Percentiles rank a stretch among this genome's conserved stretches.
Conservation (phyloP, 2,113 vertebrate species). For the Microtus richardsoni region DNA sequence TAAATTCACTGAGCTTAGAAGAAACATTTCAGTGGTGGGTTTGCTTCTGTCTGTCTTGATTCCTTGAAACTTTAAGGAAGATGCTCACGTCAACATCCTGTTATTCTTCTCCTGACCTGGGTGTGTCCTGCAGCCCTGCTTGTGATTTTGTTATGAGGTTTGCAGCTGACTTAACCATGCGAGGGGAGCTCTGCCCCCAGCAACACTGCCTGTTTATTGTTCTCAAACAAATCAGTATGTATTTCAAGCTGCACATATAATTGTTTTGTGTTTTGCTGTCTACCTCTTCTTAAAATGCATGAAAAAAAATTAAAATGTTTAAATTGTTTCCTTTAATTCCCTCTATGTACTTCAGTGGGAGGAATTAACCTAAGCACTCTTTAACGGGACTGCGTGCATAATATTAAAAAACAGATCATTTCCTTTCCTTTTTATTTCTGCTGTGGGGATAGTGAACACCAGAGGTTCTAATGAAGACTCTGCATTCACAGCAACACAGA, state of each 20-base stretch:
- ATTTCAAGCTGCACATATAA: constrained; percentile 78
- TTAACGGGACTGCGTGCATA: constrained; percentile 61
- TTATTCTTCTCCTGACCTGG: not conserved
- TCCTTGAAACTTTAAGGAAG: not conserved
- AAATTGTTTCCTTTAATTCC: constrained; percentile 77
- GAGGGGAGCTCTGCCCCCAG: not conserved
- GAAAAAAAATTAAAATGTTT: constrained; percentile 76
- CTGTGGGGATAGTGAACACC: constrained; percentile 77
- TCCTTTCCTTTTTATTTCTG: constrained; percentile 81
- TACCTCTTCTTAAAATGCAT: constrained; percentile 64
- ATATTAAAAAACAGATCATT: constrained; percentile 82
- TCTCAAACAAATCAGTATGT: constrained; percentile 47
- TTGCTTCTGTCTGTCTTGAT: not conserved
- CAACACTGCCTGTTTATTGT: constrained; percentile 19
- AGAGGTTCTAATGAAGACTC: constrained; percentile 77
- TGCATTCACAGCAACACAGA: constrained; percentile 65
- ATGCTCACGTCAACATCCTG: not conserved
- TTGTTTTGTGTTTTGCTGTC: constrained; percentile 79
- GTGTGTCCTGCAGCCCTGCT: not conserved
- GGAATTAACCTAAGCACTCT: constrained; percentile 76
- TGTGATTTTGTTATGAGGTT: not conserved
- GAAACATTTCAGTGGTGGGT: not conserved
- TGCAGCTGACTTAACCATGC: constrained; percentile 10
- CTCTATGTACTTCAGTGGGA: constrained; percentile 60
- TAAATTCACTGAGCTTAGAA: not conserved